Evolutionary conservation across 2,113 vertebrate species (phyloP), one percentile per base, ranked within the genome.

Genomic region (Dissostichus mawsoni): DNA sequence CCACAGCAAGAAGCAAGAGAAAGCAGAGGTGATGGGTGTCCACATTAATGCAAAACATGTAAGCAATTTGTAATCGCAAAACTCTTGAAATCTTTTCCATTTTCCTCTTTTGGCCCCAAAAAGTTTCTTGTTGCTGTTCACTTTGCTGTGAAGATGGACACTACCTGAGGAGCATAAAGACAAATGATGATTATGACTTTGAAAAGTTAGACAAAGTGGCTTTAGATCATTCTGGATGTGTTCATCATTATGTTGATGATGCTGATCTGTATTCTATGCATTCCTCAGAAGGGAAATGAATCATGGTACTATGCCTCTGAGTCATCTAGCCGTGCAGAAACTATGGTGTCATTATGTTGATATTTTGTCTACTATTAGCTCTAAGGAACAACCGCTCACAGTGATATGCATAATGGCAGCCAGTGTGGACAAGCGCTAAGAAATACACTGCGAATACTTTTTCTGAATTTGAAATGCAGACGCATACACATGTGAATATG

Each of bases 321-420:
- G 90, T 90, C 86, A 89, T 89, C 87, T 73, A 78, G 79, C 79
- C 80, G 68, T 82, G 87, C 88, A 87, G 86, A 89, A 89, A 91
- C 85, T 84, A 71, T 85, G 76, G 76, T 83, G 88, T 91, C 91
- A 92, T 92, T 94, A 93, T 89, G 84, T 79, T 91, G 89, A 92
- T 90, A 87, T 89, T 89, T 91, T 86, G 80, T 86, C 87, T 89
- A 78, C 85, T 88, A 88, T 87, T 90, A 91, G 91, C 92, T 85
- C 89, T 83, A 91, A 92, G 89, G 87, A 89, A 89, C 76, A 85
- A 85, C 71, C 79, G 84, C 83, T 89, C 81, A 76, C 67, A 71
- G 85, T 90, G 68, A 91, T 83, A 86, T 87, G 86, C 89, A 80
- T 87, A 89, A 90, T 78, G 67, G 74, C 81, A 64, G 64, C 69